A percentile compares a stretch with the other conserved stretches of the same genome.
phyloP scores from a whole-genome alignment of 2,888 invertebrate genomes.

The Mythimna albipuncta region DNA sequence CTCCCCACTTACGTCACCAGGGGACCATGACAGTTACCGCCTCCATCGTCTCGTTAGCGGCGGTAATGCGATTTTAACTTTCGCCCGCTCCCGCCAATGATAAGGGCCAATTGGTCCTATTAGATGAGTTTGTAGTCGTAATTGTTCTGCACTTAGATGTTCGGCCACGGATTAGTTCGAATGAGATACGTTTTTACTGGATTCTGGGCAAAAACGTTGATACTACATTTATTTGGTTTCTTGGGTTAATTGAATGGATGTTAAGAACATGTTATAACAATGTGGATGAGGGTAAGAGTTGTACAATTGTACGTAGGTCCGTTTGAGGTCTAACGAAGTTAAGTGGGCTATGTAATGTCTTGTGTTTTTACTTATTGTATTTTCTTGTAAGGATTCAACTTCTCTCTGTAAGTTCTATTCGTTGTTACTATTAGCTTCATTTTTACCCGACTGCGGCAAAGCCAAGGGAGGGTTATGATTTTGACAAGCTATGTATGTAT shows the following conservation, averaged over 20 bases:
- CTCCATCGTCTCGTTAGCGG: constrained; percentile 78
- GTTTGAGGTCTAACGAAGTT: constrained; percentile 26
- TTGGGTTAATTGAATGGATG: constrained; percentile 27
- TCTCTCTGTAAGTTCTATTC: neutral
- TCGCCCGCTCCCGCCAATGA: constrained; percentile 72
- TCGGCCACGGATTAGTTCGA: constrained; percentile 61
- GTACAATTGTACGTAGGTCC: neutral
- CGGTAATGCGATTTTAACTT: constrained; percentile 79
- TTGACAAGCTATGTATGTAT: no score
- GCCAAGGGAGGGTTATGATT: no score
- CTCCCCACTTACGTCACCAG: constrained; percentile 44
- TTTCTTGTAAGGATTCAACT: neutral
- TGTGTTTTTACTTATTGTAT: constrained; percentile 3
- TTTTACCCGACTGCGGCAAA: no score
- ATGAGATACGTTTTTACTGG: constrained; percentile 47
- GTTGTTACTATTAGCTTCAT: no score
- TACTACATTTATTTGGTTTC: constrained; percentile 26
- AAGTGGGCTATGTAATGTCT: neutral
- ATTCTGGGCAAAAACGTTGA: neutral
- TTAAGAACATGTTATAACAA: constrained; percentile 30
- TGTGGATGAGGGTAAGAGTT: constrained; percentile 20
- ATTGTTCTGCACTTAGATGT: constrained; percentile 70
- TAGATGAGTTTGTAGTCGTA: constrained; percentile 73
- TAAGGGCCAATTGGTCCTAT: constrained; percentile 77
- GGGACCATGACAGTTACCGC: constrained; percentile 69